phyloP scores from a whole-genome alignment of 2,113 vertebrate genomes.

The Zingel zingel region DNA sequence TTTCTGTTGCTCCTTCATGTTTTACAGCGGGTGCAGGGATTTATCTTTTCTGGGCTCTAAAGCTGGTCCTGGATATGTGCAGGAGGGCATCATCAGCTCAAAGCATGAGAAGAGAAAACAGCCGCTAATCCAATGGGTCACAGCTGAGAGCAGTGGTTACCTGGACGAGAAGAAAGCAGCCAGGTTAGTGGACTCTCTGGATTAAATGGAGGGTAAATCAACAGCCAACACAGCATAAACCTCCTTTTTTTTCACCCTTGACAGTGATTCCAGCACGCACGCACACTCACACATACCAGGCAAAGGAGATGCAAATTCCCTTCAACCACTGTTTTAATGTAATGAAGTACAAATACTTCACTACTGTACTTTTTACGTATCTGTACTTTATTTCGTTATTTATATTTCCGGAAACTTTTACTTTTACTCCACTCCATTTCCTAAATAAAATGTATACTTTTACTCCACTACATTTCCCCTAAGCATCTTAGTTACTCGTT shows the following conservation, averaged over 20 bases:
- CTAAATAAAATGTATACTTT: no score
- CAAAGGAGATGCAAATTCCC: background rate
- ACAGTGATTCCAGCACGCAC: background rate
- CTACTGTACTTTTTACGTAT: no score
- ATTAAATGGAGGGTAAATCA: background rate
- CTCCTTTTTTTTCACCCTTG: background rate
- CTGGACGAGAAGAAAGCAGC: conserved; percentile 46
- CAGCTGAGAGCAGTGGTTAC: conserved; percentile 66
- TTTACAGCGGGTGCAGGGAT: background rate
- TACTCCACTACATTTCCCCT: no score
- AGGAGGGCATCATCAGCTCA: conserved; percentile 23
- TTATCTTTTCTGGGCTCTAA: conserved; percentile 29
- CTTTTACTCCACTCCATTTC: no score
- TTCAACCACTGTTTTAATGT: no score
- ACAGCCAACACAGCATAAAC: background rate
- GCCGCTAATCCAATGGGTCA: conserved; percentile 16
- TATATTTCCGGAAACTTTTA: no score
- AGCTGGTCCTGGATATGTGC: conserved; percentile 55
- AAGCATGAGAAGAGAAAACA: conserved; percentile 32
- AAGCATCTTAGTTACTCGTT: no score
- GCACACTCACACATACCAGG: background rate
- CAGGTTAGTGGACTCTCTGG: conserved; percentile 6
- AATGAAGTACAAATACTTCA: no score
- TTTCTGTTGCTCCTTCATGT: background rate
- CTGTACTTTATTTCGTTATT: no score